These are phyloP conservation scores for Protosalanx chinensis DNA, from an alignment of 2,797 vertebrate genomes.

Conservation along the genomic window DNA sequence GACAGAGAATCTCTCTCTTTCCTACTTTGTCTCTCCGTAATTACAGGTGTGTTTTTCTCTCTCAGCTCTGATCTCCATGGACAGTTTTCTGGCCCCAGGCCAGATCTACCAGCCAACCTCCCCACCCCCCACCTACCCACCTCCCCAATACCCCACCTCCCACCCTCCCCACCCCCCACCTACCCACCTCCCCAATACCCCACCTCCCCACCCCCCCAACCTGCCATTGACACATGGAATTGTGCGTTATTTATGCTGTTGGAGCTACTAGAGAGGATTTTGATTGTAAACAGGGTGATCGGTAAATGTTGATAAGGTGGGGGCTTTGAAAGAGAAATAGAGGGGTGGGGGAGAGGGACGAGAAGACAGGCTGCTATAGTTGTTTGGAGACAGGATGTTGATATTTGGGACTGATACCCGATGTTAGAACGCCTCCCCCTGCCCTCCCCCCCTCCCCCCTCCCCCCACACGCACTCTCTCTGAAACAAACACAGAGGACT, in stretches of 20 bases:
- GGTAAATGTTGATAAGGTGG: not conserved
- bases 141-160: not conserved
- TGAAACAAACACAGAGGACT: not conserved
- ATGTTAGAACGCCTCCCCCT: not conserved
- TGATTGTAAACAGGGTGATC: not conserved
- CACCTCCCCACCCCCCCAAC: conserved; percentile 10
- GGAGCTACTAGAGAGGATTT: no score
- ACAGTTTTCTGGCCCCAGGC: conserved; percentile 58
- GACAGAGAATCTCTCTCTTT: not conserved
- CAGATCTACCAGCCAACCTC: conserved; percentile 40
- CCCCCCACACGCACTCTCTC: not conserved
- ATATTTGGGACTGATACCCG: not conserved
- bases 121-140: not conserved
- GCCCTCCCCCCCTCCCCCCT: no score
- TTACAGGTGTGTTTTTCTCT: not conserved
- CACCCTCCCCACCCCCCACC: not conserved
- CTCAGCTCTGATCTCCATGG: not conserved
- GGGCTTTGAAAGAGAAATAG: conserved; percentile 59
- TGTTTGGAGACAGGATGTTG: not conserved
- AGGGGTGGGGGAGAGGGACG: conserved; percentile 31
- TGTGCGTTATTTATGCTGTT: no score
- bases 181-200: no score
- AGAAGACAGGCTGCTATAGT: not conserved
- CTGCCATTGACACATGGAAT: not conserved
- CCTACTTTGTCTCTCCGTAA: not conserved